Percentiles rank a stretch among this genome's conserved stretches.
phyloP scores from a whole-genome alignment of 2,113 vertebrate genomes.

The Lasiurus cinereus region DNA sequence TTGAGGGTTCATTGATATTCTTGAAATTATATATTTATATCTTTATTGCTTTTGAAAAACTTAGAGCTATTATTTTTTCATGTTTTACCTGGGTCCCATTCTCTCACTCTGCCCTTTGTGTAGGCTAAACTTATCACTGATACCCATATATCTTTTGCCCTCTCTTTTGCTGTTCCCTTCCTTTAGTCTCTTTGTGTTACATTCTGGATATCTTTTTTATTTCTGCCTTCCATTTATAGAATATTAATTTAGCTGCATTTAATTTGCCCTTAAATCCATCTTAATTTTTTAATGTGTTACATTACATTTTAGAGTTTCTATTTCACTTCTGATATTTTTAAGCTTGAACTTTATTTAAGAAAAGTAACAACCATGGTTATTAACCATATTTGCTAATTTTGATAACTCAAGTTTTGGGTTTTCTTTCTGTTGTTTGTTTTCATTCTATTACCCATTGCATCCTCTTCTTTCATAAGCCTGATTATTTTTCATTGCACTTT shows the following conservation, averaged over 20 bases:
- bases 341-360: neutral
- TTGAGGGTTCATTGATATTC: neutral
- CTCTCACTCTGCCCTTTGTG: neutral
- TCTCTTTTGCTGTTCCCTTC: neutral
- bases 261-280: neutral
- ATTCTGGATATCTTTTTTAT: constrained; percentile 6
- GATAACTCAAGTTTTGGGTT: neutral
- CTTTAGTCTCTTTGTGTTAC: neutral
- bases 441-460: neutral
- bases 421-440: neutral
- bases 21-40: neutral
- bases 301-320: constrained; percentile 2
- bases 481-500: constrained; percentile 8
- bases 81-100: neutral
- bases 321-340: constrained; percentile 21
- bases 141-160: neutral
- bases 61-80: constrained; percentile 17
- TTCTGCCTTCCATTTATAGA: neutral
- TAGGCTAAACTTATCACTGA: neutral
- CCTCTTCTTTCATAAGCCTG: neutral
- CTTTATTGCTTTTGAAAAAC: constrained; percentile 34
- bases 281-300: neutral
- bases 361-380: neutral
- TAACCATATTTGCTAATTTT: constrained; percentile 19
- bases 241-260: constrained; percentile 17